Evolutionary conservation across 1,140 invertebrate species (phyloP).

Genomic region (Idris sp.): DNA sequence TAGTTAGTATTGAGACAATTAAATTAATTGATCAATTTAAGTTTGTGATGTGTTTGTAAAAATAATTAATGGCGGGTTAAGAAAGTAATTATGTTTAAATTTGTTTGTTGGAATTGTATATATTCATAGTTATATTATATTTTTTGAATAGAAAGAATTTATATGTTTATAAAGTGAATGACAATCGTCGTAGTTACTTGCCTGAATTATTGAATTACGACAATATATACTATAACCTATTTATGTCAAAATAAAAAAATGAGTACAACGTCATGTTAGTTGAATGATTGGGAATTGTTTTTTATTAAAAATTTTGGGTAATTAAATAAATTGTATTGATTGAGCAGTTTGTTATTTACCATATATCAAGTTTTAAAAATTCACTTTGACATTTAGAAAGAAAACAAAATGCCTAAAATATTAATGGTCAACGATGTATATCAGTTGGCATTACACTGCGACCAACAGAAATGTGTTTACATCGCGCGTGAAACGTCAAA

Average conservation of each 20-base stretch:
- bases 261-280: background rate
- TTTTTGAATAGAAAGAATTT: background rate
- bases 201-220: constrained; percentile 23
- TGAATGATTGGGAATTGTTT: background rate
- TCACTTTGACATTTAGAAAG: constrained; percentile 29
- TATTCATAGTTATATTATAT: no score
- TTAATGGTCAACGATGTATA: constrained; percentile 18
- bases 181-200: constrained; percentile 11
- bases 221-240: constrained; percentile 22
- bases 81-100: no score
- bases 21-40: no score
- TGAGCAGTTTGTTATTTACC: constrained; percentile 13
- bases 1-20: no score
- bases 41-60: no score
- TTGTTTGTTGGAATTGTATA: no score
- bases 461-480: constrained; percentile 17
- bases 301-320: background rate
- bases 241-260: constrained; percentile 11
- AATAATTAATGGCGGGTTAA: no score
- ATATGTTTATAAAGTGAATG: constrained; percentile 6
- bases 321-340: background rate
- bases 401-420: constrained; percentile 22
- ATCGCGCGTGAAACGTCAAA: background rate
- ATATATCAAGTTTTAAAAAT: constrained; percentile 19
- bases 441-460: constrained; percentile 29